phyloP scores from a whole-genome alignment of 1,140 invertebrate species.

The Hyles euphorbiae region DNA sequence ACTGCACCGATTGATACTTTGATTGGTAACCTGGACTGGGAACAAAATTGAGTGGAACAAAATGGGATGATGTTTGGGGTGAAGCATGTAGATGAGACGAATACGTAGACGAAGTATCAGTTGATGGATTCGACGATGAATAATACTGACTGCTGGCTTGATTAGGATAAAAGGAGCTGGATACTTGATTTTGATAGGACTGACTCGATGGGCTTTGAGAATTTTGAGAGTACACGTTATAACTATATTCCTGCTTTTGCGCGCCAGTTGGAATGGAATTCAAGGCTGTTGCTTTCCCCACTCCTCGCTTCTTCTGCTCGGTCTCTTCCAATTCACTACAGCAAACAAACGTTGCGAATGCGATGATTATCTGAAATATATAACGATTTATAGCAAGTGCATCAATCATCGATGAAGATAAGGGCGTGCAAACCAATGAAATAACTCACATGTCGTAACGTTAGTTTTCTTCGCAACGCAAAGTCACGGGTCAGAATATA shows the following conservation, averaged over 20 bases:
- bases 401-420: slow-evolving; percentile 33
- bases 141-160: slow-evolving; percentile 51
- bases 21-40: slow-evolving; percentile 58
- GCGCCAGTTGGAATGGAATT: slow-evolving; percentile 58
- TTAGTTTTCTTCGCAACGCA: slow-evolving; percentile 19
- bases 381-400: slow-evolving; percentile 6
- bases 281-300: slow-evolving; percentile 43
- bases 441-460: slow-evolving; percentile 25
- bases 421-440: slow-evolving; percentile 31
- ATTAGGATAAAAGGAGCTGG: slow-evolving; percentile 61
- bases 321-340: slow-evolving; percentile 53
- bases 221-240: slow-evolving; percentile 56
- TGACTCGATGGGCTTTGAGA: slow-evolving; percentile 29
- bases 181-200: slow-evolving; percentile 44
- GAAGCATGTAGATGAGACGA: slow-evolving; percentile 21
- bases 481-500: slow-evolving; percentile 8
- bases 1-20: slow-evolving; percentile 54
- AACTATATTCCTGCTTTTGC: slow-evolving; percentile 62
- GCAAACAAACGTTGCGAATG: slow-evolving; percentile 41
- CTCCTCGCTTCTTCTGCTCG: slow-evolving; percentile 63
- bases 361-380: slow-evolving; percentile 52
- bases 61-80: slow-evolving; percentile 42
- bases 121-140: slow-evolving; percentile 24
- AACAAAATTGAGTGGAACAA: slow-evolving; percentile 58
- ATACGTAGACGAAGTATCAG: slow-evolving; percentile 23